Percentiles rank a stretch among this genome's conserved stretches.
Evolutionary conservation across 2,888 invertebrate species (phyloP).

Genomic region (Drosophila rellima): DNA sequence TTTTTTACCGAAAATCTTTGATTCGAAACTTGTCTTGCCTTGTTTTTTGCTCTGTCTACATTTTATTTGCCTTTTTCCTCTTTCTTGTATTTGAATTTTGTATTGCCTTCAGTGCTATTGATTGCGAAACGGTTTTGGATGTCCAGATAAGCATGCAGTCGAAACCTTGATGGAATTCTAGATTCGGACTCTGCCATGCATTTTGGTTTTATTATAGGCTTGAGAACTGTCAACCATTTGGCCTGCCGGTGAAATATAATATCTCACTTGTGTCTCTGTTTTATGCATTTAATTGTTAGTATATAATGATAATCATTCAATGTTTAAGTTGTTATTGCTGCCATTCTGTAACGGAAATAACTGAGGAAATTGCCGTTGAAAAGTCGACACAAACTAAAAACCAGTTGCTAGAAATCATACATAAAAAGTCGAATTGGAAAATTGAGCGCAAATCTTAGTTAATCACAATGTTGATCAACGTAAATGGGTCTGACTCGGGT

Average conservation of each 20-base stretch:
- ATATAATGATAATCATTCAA: constrained; percentile 5
- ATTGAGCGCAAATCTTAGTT: constrained; percentile 54
- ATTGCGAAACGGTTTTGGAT: constrained; percentile 89
- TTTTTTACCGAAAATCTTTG: constrained; percentile 69
- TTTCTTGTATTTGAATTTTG: constrained; percentile 53
- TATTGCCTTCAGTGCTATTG: constrained; percentile 94
- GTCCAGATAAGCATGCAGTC: constrained; percentile 82
- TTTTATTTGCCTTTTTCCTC: constrained; percentile 46
- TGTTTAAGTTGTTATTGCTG: constrained; percentile 49
- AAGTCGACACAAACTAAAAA: constrained; percentile 69
- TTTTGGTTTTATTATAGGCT: constrained; percentile 90
- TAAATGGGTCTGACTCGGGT: constrained; percentile 23
- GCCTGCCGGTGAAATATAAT: constrained; percentile 49
- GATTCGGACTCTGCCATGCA: constrained; percentile 40
- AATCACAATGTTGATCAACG: constrained; percentile 36
- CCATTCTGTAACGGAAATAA: constrained; percentile 79
- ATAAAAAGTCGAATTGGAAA: constrained; percentile 28
- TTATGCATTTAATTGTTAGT: constrained; percentile 14
- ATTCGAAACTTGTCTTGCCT: constrained; percentile 77
- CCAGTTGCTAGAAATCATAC: constrained; percentile 47
- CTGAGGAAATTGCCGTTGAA: constrained; percentile 66
- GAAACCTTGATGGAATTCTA: constrained; percentile 4
- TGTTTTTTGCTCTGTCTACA: constrained; percentile 63
- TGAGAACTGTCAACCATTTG: constrained; percentile 88
- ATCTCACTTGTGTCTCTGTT: constrained; percentile 16